Base-by-base conservation (phyloP, 2,797 vertebrate species). In the Euthynnus affinis region DNA sequence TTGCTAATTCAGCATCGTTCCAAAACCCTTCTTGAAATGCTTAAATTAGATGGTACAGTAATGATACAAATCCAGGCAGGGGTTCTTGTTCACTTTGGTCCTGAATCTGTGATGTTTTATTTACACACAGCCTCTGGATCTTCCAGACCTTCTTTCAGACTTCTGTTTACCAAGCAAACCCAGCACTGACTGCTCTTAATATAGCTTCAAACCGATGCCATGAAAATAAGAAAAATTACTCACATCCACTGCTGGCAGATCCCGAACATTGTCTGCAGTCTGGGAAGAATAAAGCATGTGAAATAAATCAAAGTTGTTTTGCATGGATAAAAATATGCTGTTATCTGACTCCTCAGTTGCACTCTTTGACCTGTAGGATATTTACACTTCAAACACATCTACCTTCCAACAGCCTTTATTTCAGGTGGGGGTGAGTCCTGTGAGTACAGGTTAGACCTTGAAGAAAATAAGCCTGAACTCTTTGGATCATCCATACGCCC, bases 351-450 rank as follows among this genome's bases (percentile, higher is more conserved):
- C 64, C 80, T 81, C 74, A 32, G 70, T 58, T 79, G 84, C 81
- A 57, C 80, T 71, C 82, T 89, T 78, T 88, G 89, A 91, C 90
- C 90, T 85, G 84, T 76, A 71, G 72, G 80, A 84, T 88, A 88
- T 94, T 92, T 90, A 87, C 92, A 91, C 89, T 90, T 92, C 91
- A 93, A 92, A 91, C 82, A 14, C 59, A 51, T 85, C 72, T 67
- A 29, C 76, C 76, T 80, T 83, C 70, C 77, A 70, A 53, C 80
- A 78, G 64, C 37, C 23, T 18, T 66, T 82, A 44, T 59, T 81
- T 74, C 83, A 81, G 68, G 71, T 70, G 53, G 63, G 52, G 68
- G 71, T 70, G 53, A 61, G 49, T 81, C 59, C 59, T 66, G 63
- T 60, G 68, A 80, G 78, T 61, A 14, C 71, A 64, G 76, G 80